phyloP scores from a whole-genome alignment of 2,888 invertebrate genomes.

The Machimus rusticus region DNA sequence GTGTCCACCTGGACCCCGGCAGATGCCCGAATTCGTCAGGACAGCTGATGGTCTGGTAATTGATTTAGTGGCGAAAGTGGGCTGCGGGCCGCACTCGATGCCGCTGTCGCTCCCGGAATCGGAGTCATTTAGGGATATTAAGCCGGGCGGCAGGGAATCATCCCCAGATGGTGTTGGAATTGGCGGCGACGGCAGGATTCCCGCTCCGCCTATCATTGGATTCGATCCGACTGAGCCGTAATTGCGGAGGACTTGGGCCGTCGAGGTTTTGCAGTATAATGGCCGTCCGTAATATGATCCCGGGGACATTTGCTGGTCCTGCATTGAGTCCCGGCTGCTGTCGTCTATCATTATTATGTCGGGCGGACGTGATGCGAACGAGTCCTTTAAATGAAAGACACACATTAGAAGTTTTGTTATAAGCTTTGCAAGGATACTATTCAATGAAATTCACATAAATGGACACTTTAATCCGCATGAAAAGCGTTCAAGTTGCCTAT shows the following conservation, averaged over 20 bases:
- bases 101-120: constrained; percentile 59
- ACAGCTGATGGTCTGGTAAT: neutral
- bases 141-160: constrained; percentile 55
- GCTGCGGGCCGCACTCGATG: constrained; percentile 53
- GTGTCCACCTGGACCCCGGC: neutral
- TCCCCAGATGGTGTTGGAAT: constrained; percentile 49
- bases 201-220: constrained; percentile 59
- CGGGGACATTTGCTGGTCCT: constrained; percentile 6
- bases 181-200: constrained; percentile 55
- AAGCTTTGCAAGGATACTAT: neutral
- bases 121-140: constrained; percentile 53
- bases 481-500: neutral
- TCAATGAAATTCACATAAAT: neutral
- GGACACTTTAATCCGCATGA: neutral
- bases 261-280: constrained; percentile 22
- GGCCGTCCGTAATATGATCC: neutral
- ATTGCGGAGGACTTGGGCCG: constrained; percentile 54
- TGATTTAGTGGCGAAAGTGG: neutral
- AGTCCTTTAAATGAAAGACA: constrained; percentile 10
- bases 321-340: constrained; percentile 7
- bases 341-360: constrained; percentile 24
- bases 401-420: neutral
- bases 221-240: constrained; percentile 54
- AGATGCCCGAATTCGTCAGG: neutral
- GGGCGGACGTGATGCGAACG: constrained; percentile 11